Base-by-base conservation (phyloP, 2,113 vertebrate species). In the Pardalotus punctatus region DNA sequence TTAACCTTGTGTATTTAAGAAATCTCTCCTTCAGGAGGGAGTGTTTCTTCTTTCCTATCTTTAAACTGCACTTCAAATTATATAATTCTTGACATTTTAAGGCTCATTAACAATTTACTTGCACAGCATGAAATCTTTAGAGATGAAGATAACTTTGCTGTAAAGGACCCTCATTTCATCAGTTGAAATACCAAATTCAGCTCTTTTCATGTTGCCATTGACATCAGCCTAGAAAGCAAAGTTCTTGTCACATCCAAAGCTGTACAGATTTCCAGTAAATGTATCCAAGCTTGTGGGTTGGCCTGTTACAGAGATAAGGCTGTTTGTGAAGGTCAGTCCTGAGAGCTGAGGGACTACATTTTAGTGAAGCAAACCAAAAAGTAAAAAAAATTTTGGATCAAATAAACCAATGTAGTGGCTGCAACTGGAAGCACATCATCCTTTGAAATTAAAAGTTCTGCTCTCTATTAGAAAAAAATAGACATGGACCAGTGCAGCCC, bases 151-250 rank as follows among this genome's bases (percentile, higher is more conserved):
- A 43, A 36, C 0, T 15, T 80, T 83, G 6, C 14, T 74, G 20
- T 40, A 78, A 73, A 77, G 21, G 50, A 51, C 60, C 8, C 28
- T 60, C 12, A 24, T 66, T 81, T 93, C 43, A 54, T 35, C 28
- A 40, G 9, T 0, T 47, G 28, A 86, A 94, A 84, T 67, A 60
- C 51, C 43, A 22, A 70, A 33, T 73, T 47, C 18, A 51, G 7
- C 7, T 93, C 12, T 35, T 81, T 74, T 90, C 22, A 15, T 14
- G 9, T 12, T 86, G 38, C 56, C 35, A 53, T 88, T 77, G 66
- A n/a, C 31, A 76, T 79, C 70, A 91, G 29, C 87, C 87, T 97
- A 88, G 93, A 96, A 96, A 95, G 94, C 93, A 90, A 91, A 96
- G 70, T 81, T 94, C 12, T 3, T 40, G 38, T 62, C 1, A 2